phyloP scores from a whole-genome alignment of 2,797 vertebrate species.

The Cyclopterus lumpus region DNA sequence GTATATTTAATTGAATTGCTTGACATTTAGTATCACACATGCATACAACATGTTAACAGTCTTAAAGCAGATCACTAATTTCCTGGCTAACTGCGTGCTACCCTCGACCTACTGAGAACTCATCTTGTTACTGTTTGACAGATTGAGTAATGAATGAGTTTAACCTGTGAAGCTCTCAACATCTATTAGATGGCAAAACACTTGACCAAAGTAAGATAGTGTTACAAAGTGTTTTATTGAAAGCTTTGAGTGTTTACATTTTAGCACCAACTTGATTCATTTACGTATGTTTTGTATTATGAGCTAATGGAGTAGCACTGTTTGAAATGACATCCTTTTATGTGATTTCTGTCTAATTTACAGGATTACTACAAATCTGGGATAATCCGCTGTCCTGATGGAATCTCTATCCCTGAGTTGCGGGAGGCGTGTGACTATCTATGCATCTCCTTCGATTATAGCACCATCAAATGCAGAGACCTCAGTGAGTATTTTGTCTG shows the following conservation, averaged over 20 bases:
- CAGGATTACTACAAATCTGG: conserved; percentile 99
- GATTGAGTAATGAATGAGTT: conserved; percentile 2
- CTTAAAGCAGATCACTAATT: neutral
- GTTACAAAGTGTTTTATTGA: neutral
- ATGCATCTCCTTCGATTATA: conserved; percentile 99
- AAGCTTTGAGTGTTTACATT: neutral
- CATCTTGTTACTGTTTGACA: conserved; percentile 12
- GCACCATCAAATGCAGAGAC: conserved; percentile 99
- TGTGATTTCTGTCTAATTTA: conserved; percentile 69
- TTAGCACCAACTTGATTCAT: neutral
- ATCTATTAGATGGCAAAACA: neutral
- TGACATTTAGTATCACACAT: neutral
- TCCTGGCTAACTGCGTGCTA: neutral
- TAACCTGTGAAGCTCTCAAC: neutral
- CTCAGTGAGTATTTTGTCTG: conserved; percentile 90
- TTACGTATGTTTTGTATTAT: neutral
- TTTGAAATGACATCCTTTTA: conserved; percentile 43
- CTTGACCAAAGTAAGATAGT: neutral
- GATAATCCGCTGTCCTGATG: conserved; percentile 98
- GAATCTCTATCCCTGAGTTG: conserved; percentile 98
- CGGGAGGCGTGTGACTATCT: conserved; percentile 99
- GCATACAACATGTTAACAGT: neutral
- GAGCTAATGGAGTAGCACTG: conserved; percentile 12
- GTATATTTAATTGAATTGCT: neutral
- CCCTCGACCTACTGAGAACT: neutral